Base-by-base conservation (phyloP, 2,797 vertebrate species). In the Sparidentex hasta region DNA sequence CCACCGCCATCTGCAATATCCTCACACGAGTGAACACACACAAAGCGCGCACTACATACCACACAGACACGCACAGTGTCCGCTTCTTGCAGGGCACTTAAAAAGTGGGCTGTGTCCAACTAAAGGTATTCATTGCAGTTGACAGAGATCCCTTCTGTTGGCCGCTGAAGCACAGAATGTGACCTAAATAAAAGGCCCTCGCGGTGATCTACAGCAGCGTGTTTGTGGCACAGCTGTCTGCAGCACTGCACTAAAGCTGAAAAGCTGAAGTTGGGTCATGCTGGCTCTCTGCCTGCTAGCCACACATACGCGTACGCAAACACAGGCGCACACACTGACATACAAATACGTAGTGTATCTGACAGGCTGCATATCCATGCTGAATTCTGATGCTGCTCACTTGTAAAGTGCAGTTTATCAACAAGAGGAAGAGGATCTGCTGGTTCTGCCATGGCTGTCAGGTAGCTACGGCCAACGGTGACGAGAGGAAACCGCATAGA, bases 171-270 rank as follows among this genome's bases (percentile, higher is more conserved):
- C 88, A 76, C 85, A 92, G 85, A 88, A 92, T 89, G 87, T 92
- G 92, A 92, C 92, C 93, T 92, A 93, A 93, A 93, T 93, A 93
- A 93, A 92, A 91, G 91, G 87, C 80, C 91, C 92, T 93, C 25
- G 74, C 82, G 73, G 91, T 91, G 86, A 92, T 92, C 78, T 83
- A 83, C 87, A 74, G 85, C 88, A 82, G 82, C 71, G 88, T 74
- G 87, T 90, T 91, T 88, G 93, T 90, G 80, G 83, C 90, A 91
- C 93, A 94, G 91, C 93, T 94, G 93, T 92, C 91, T 90, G 77
- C 85, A 87, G 88, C 73, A 27, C 82, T 81, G 88, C 88, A 84
- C 89, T 88, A 87, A 90, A 91, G 92, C 91, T 88, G 89, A 85
- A 90, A 90, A 93, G 91, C 91, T 81, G 82, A 89, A 81, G 89